Percentiles rank a stretch among this genome's conserved stretches.
phyloP scores from a whole-genome alignment of 35 echinoderm and acorn worm species.

The Apostichopus japonicus region DNA sequence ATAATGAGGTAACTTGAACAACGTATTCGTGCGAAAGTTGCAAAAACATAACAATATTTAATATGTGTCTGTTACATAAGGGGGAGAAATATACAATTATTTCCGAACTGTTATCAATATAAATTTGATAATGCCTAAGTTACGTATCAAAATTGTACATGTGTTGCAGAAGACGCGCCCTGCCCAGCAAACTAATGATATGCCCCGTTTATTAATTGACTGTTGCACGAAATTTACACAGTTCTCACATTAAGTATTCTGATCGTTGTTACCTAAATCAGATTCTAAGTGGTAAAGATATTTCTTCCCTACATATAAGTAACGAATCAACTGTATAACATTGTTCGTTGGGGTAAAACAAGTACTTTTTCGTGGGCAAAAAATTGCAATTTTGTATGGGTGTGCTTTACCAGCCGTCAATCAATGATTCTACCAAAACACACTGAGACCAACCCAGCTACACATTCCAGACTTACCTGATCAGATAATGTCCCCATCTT shows the following conservation, averaged over 20 bases:
- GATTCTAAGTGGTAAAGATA: neutral
- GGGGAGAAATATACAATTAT: too few species aligned
- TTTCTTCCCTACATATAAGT: neutral
- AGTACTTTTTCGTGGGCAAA: neutral
- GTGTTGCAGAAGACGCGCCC: neutral
- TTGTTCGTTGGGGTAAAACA: neutral
- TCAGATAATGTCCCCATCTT: slow-evolving; percentile 52
- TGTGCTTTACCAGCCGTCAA: slow-evolving; percentile 4
- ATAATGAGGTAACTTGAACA: too few species aligned
- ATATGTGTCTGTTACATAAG: too few species aligned
- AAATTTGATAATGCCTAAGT: neutral
- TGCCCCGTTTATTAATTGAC: neutral
- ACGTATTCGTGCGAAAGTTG: too few species aligned
- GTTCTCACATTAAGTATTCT: neutral
- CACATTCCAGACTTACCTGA: slow-evolving; percentile 39
- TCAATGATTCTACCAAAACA: slow-evolving; percentile 19
- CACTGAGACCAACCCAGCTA: neutral
- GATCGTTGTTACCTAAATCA: neutral
- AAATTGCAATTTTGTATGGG: neutral
- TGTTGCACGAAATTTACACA: neutral
- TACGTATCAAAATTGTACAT: neutral
- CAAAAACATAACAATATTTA: too few species aligned
- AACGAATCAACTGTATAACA: neutral
- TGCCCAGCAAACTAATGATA: slow-evolving; percentile 17
- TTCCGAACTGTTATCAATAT: neutral